Conservation (phyloP, 2,888 invertebrate genomes). For the Drosophila cyrtoloma region DNA sequence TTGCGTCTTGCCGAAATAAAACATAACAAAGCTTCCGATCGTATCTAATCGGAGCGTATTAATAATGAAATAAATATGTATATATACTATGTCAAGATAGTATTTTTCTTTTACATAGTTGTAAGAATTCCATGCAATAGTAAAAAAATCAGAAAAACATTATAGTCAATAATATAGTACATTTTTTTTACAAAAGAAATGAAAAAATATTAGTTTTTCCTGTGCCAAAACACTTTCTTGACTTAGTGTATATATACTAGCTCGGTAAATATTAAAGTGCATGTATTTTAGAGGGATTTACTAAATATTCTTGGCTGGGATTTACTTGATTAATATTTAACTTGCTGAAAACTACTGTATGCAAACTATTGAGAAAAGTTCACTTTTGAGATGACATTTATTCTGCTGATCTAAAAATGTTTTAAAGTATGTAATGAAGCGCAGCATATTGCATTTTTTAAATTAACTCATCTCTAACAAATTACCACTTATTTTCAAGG, state of each 20-base stretch:
- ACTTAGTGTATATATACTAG: no score
- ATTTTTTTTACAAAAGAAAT: not conserved
- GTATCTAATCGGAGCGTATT: slow-evolving; percentile 36
- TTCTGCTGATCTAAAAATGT: not conserved
- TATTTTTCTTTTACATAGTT: no score
- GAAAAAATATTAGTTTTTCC: not conserved
- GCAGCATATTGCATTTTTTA: not conserved
- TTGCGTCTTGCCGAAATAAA: slow-evolving; percentile 16
- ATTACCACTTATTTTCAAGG: not conserved
- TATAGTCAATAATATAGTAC: not conserved
- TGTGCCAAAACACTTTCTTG: not conserved
- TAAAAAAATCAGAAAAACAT: not conserved
- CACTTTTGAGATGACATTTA: not conserved
- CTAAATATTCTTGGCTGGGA: not conserved
- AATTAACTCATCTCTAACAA: not conserved
- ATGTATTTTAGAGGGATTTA: not conserved
- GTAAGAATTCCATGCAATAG: not conserved
- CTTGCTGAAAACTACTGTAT: not conserved
- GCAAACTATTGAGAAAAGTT: not conserved
- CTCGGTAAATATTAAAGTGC: not conserved
- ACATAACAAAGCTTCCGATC: not conserved
- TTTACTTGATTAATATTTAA: not conserved
- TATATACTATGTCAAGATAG: not conserved
- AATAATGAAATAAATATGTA: not conserved
- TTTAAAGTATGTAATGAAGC: no score